A percentile compares a stretch with the other conserved stretches of the same genome.
phyloP scores from a whole-genome alignment of 2,888 invertebrate species.

The Chouioia cunea region DNA sequence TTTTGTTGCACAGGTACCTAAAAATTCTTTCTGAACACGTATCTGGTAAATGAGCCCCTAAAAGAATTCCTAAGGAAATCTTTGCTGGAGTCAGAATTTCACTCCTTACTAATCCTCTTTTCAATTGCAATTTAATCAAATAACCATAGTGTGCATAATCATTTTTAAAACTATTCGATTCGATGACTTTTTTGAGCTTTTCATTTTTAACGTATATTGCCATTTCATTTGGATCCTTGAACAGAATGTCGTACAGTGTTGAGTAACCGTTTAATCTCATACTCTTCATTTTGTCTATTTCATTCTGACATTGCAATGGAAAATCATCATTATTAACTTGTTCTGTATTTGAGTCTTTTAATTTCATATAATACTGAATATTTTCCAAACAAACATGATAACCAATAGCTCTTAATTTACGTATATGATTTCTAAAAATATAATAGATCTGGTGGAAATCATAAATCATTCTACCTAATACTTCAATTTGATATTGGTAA shows the following conservation, averaged over 20 bases:
- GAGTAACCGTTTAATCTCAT: slow-evolving; percentile 19
- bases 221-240: slow-evolving; percentile 36
- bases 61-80: slow-evolving; percentile 6
- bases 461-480: background rate
- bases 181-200: slow-evolving; percentile 8
- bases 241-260: slow-evolving; percentile 31
- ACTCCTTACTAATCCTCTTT: slow-evolving; percentile 29
- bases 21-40: slow-evolving; percentile 33
- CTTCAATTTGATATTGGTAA: slow-evolving; percentile 23
- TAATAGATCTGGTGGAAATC: slow-evolving; percentile 22
- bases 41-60: slow-evolving; percentile 24
- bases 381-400: slow-evolving; percentile 17
- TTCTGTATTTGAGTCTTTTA: slow-evolving; percentile 4
- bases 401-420: slow-evolving; percentile 7
- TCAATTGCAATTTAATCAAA: slow-evolving; percentile 27
- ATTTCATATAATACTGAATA: slow-evolving; percentile 8
- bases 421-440: slow-evolving; percentile 23
- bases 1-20: slow-evolving; percentile 20
- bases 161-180: slow-evolving; percentile 13
- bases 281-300: slow-evolving; percentile 30
- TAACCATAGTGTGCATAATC: slow-evolving; percentile 31
- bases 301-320: slow-evolving; percentile 11
- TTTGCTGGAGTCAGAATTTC: slow-evolving; percentile 22
- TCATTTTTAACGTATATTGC: slow-evolving; percentile 27
- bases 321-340: slow-evolving; percentile 4